Evolutionary conservation across 2,113 vertebrate genomes (phyloP).

Genomic region (Vanacampus margaritifer): DNA sequence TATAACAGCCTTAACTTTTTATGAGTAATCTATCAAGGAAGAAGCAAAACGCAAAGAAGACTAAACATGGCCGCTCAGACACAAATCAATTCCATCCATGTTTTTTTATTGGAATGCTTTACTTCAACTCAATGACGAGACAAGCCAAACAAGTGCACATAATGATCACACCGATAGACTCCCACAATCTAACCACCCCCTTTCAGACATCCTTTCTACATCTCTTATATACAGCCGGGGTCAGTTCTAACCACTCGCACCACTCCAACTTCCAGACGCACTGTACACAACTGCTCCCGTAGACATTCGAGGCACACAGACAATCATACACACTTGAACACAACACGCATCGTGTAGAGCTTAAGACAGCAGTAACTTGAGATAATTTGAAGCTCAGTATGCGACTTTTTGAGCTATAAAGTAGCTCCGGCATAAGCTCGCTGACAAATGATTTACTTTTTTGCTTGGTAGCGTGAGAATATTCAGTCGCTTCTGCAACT

Average conservation of each 20-base stretch:
- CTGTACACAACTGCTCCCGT: slow-evolving; percentile 32
- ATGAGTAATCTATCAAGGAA: neutral
- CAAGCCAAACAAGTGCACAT: slow-evolving; percentile 56
- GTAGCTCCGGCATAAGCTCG: slow-evolving; percentile 28
- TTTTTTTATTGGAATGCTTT: slow-evolving; percentile 16
- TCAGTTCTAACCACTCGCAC: slow-evolving; percentile 34
- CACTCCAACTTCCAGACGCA: slow-evolving; percentile 22
- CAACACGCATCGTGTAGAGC: slow-evolving; percentile 37
- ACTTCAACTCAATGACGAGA: slow-evolving; percentile 24
- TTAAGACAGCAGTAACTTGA: slow-evolving; percentile 45
- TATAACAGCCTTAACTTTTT: no score
- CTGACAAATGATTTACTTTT: slow-evolving; percentile 18
- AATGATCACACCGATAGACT: slow-evolving; percentile 36
- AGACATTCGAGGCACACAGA: slow-evolving; percentile 54
- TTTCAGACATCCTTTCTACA: slow-evolving; percentile 17
- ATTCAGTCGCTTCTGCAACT: slow-evolving; percentile 22
- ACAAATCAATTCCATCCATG: slow-evolving; percentile 14
- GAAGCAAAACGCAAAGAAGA: neutral
- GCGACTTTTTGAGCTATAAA: slow-evolving; percentile 19
- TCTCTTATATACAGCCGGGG: slow-evolving; percentile 36
- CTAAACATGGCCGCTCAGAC: neutral
- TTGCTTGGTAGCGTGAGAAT: slow-evolving; percentile 25
- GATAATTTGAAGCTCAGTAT: slow-evolving; percentile 24
- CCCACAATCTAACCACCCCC: slow-evolving; percentile 15
- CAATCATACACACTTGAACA: slow-evolving; percentile 32